phyloP scores from a whole-genome alignment of 2,888 invertebrate species.

The Amaurobius ferox region DNA sequence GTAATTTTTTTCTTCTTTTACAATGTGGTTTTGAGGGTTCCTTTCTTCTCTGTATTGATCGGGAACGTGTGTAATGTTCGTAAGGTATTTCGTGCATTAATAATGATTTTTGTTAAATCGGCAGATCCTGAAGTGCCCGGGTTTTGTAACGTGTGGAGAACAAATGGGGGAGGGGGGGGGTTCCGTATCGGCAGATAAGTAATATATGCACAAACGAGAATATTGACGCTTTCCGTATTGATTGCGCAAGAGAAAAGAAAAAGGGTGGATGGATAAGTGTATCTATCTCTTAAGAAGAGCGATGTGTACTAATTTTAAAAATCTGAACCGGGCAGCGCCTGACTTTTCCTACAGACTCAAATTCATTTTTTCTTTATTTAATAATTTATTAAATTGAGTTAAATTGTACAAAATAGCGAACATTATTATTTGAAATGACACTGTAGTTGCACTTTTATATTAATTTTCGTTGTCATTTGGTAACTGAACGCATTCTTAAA shows the following conservation, averaged over 20 bases:
- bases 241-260: not conserved
- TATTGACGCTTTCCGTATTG: not conserved
- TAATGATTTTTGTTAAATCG: conserved; percentile 16
- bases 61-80: not conserved
- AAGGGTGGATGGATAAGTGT: not conserved
- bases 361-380: too few relatives aligned
- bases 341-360: too few relatives aligned
- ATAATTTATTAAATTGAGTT: too few relatives aligned
- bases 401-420: too few relatives aligned
- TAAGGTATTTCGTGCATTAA: conserved; percentile 17
- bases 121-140: not conserved
- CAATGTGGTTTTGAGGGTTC: not conserved
- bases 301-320: too few relatives aligned
- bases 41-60: conserved; percentile 15
- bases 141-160: not conserved
- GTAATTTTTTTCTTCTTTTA: conserved; percentile 15
- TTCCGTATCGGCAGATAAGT: not conserved
- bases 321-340: too few relatives aligned
- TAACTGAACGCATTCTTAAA: too few relatives aligned
- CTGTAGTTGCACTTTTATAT: too few relatives aligned
- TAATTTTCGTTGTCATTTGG: too few relatives aligned
- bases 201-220: conserved; percentile 9
- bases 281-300: not conserved
- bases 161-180: not conserved
- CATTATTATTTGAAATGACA: too few relatives aligned